Percentiles rank a stretch among this genome's conserved stretches.
Conservation (phyloP, 23 tunicate species). For the Trididemnum nubilum region DNA sequence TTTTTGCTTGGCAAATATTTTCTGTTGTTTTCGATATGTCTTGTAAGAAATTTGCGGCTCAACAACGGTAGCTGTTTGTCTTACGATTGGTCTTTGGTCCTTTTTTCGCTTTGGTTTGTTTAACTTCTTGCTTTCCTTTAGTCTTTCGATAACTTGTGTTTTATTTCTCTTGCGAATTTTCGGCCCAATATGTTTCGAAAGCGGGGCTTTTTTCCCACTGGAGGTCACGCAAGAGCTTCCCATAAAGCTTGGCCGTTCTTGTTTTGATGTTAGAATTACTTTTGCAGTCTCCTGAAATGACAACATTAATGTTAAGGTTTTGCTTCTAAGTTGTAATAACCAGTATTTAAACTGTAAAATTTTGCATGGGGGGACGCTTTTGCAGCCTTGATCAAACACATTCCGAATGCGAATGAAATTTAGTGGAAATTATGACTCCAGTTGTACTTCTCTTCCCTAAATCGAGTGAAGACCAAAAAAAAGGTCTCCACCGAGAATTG, state of each 20-base stretch:
- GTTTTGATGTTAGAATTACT: not conserved
- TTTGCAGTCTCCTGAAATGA: not conserved
- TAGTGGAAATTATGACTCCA: too few relatives aligned
- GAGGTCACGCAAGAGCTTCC: conserved; percentile 64
- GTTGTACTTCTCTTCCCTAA: too few relatives aligned
- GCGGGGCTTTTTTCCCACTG: conserved; percentile 69
- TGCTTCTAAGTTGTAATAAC: too few relatives aligned
- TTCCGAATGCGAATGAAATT: too few relatives aligned
- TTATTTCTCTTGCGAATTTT: conserved; percentile 88
- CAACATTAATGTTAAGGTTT: too few relatives aligned
- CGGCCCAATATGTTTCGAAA: conserved; percentile 81
- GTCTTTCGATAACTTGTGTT: conserved; percentile 69
- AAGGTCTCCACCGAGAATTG: too few relatives aligned
- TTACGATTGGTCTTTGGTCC: not conserved
- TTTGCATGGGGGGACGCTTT: too few relatives aligned
- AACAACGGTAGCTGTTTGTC: not conserved
- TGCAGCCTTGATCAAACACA: too few relatives aligned
- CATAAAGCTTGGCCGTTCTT: conserved; percentile 48
- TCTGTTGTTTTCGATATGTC: not conserved
- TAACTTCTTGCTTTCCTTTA: conserved; percentile 69
- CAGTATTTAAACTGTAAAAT: too few relatives aligned
- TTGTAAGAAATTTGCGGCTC: not conserved
- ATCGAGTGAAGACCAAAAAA: too few relatives aligned
- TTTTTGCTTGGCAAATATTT: not conserved
- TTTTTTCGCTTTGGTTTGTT: conserved; percentile 20